Conservation (phyloP, 2,888 invertebrate species). For the Drosophila conformis region DNA sequence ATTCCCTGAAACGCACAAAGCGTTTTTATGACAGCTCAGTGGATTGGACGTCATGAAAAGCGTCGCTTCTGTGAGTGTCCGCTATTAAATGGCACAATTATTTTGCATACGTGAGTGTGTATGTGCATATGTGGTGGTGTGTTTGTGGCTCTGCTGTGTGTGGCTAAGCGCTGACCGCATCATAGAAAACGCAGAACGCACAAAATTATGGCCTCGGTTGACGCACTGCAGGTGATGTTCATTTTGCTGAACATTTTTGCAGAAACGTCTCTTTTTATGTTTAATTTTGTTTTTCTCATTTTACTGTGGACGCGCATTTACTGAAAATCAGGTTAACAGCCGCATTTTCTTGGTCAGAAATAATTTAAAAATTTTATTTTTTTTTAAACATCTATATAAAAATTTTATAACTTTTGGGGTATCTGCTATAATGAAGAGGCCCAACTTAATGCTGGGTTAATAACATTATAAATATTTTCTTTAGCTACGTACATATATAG, state of each 20-base stretch:
- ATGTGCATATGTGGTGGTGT: conserved; percentile 3
- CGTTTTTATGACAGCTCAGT: conserved; percentile 71
- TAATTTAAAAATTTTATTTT: conserved; percentile 14
- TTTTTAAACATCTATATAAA: not conserved
- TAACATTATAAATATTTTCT: not conserved
- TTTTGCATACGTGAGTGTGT: conserved; percentile 46
- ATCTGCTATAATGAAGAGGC: not conserved
- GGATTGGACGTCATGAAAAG: conserved; percentile 59
- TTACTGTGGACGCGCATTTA: not conserved
- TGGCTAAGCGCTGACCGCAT: conserved; percentile 31
- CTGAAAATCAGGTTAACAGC: conserved; percentile 25
- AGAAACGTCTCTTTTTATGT: conserved; percentile 40
- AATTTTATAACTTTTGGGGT: not conserved
- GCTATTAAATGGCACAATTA: conserved; percentile 61
- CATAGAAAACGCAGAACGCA: conserved; percentile 44
- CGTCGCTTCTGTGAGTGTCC: conserved; percentile 42
- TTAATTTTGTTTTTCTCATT: conserved; percentile 9
- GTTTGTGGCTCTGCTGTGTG: conserved; percentile 23
- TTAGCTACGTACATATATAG: not conserved
- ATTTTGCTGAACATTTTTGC: conserved; percentile 43
- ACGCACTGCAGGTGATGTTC: conserved; percentile 70
- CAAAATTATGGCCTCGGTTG: conserved; percentile 52
- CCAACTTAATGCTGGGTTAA: too few species aligned
- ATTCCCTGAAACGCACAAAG: conserved; percentile 61
- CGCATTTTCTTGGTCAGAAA: conserved; percentile 13